phyloP scores from a whole-genome alignment of 2,113 vertebrate genomes.

The Colistium nudipinnis region DNA sequence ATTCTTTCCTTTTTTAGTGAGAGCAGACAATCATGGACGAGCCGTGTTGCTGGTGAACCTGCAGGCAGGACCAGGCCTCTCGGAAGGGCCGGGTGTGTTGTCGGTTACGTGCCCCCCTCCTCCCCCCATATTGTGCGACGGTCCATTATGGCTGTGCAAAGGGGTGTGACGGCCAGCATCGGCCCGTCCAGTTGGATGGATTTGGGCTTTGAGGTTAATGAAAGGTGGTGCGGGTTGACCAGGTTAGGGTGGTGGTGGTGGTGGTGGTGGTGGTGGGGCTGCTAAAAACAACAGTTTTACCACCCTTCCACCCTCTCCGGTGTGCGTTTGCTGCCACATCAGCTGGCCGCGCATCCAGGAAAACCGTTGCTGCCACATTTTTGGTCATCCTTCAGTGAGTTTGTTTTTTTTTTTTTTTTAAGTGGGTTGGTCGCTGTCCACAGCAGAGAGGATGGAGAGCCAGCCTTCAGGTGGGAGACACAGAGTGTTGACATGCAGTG shows the following conservation, averaged over 20 bases:
- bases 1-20: conserved; percentile 74
- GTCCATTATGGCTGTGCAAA: conserved; percentile 76
- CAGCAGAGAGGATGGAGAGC: conserved; percentile 22
- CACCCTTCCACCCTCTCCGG: conserved; percentile 27
- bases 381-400: conserved; percentile 59
- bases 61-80: conserved; percentile 69
- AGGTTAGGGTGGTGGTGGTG: not conserved
- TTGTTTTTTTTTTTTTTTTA: conserved; percentile 35
- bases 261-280: conserved; percentile 34
- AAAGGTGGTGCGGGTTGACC: conserved; percentile 67
- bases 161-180: conserved; percentile 74
- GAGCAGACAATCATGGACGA: conserved; percentile 71
- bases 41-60: conserved; percentile 67
- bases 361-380: conserved; percentile 45
- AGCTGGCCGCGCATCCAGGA: conserved; percentile 36
- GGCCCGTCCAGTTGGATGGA: conserved; percentile 79
- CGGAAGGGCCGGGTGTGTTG: conserved; percentile 67
- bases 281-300: conserved; percentile 57
- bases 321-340: conserved; percentile 48
- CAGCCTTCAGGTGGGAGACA: conserved; percentile 1
- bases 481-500: conserved; percentile 37
- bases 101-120: conserved; percentile 50
- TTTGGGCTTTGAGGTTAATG: conserved; percentile 75
- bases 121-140: conserved; percentile 57
- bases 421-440: conserved; percentile 37